These are phyloP conservation scores for Clarias macrocephalus DNA, from an alignment of 2,113 vertebrate genomes.

Conservation along the genomic window DNA sequence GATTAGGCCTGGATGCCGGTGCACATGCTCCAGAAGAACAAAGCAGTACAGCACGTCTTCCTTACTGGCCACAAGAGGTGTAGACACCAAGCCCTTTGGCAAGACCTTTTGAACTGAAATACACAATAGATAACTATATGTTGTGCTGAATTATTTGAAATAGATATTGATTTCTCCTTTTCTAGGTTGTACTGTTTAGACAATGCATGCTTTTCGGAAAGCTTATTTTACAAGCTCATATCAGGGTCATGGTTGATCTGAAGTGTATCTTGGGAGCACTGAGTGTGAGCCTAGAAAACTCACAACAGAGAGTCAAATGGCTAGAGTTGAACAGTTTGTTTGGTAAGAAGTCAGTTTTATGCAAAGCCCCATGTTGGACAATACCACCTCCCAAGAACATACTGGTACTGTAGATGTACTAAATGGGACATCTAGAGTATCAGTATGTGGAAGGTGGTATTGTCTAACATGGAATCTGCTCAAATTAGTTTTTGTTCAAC, in stretches of 20 bases:
- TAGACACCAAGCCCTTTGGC: constrained; percentile 70
- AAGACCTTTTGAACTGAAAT: constrained; percentile 65
- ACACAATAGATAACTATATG: background rate
- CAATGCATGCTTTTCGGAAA: background rate
- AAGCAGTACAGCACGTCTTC: constrained; percentile 73
- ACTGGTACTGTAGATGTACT: no score
- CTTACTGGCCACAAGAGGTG: constrained; percentile 68
- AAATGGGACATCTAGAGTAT: background rate
- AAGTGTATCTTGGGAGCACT: background rate
- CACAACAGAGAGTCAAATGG: no score
- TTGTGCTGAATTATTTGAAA: background rate
- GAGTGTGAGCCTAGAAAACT: background rate
- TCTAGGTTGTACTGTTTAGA: background rate
- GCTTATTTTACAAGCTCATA: background rate
- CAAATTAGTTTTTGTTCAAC: background rate
- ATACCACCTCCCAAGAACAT: no score
- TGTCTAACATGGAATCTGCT: background rate
- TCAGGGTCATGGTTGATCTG: background rate
- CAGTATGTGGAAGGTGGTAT: background rate
- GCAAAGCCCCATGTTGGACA: no score
- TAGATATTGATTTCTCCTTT: background rate
- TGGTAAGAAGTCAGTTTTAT: no score
- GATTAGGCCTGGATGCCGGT: constrained; percentile 68
- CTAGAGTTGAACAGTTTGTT: no score
- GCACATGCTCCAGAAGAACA: constrained; percentile 67